Base-by-base conservation (phyloP, 2,113 vertebrate genomes). In the Ceuthmochares aereus region DNA sequence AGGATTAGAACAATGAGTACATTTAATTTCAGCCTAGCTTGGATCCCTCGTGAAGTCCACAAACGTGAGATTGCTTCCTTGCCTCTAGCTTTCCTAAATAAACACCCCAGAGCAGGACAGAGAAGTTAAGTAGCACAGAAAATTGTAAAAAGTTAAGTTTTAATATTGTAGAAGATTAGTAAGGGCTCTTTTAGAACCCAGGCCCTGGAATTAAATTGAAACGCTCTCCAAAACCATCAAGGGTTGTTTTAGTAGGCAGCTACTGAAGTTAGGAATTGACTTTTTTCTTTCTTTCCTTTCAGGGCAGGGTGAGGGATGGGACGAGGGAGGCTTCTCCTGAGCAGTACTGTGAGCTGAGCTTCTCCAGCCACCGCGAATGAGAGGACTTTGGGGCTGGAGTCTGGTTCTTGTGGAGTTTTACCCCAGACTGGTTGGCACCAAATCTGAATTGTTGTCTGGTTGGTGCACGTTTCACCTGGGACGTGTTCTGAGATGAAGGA, bases 361-460 rank as follows among this genome's bases (percentile, higher is more conserved):
- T 11, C 58, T 76, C 37, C 59, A 47, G 51, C 2, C 1, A 1
- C 0, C 11, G 51, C 6, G 5, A 5, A 17, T 4, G 64, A 36
- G 58, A n/a, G 1, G 27, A 26, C 8, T 29, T 76, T 79, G 70
- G 56, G 49, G 40, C 55, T 23, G 4, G 49, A 17, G 16, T 19
- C 19, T 42, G 8, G 23, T 85, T 54, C 17, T 40, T 10, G 1
- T 0, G 17, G 66, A 12, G 34, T 69, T 55, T 40, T 6, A 60
- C 30, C 30, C 18, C 42, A 7, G 54, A 15, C 17, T 32, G 23
- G 11, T 7, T 36, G 77, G 16, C 51, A 4, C 14, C 10, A 3
- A 1, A 16, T 43, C n/a, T 42, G 27, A 3, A 1, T 1, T 6
- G 12, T 0, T 0, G 40, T 14, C 4, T 58, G 42, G 2, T 55